phyloP scores from a whole-genome alignment of 2,888 invertebrate genomes.

The Xestoiulus laeticollis region DNA sequence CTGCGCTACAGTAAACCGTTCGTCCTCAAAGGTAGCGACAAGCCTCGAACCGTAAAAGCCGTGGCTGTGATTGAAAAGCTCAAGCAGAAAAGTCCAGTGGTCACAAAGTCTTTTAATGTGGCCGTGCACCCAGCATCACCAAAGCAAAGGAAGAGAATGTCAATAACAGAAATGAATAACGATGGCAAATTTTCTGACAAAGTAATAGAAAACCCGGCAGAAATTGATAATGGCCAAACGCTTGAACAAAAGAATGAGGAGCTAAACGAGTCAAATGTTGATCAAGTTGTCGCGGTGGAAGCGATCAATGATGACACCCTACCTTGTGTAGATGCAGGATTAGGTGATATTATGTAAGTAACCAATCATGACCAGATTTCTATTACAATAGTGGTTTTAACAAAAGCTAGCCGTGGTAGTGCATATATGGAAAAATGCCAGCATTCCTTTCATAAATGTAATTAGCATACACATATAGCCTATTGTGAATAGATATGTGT shows the following conservation, averaged over 20 bases:
- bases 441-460: not conserved
- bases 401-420: not conserved
- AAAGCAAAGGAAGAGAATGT: conserved; percentile 8
- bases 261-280: not conserved
- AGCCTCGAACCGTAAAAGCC: not conserved
- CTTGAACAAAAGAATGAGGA: not conserved
- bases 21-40: not conserved
- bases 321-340: not conserved
- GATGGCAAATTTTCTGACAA: not conserved
- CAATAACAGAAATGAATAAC: not conserved
- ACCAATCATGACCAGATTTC: not conserved
- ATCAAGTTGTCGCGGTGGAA: not conserved
- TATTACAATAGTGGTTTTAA: not conserved
- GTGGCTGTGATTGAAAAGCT: conserved; percentile 4
- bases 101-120: not conserved
- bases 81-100: conserved; percentile 3
- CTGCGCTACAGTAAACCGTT: not conserved
- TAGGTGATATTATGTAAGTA: not conserved
- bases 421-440: not conserved
- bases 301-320: not conserved
- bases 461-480: too few relatives aligned
- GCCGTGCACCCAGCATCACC: not conserved
- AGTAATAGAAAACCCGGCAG: not conserved
- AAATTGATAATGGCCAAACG: not conserved
- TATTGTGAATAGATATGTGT: too few relatives aligned